These are phyloP conservation scores for Oreochromis aureus DNA, from an alignment of 2,113 vertebrate genomes.

Conservation along the genomic window DNA sequence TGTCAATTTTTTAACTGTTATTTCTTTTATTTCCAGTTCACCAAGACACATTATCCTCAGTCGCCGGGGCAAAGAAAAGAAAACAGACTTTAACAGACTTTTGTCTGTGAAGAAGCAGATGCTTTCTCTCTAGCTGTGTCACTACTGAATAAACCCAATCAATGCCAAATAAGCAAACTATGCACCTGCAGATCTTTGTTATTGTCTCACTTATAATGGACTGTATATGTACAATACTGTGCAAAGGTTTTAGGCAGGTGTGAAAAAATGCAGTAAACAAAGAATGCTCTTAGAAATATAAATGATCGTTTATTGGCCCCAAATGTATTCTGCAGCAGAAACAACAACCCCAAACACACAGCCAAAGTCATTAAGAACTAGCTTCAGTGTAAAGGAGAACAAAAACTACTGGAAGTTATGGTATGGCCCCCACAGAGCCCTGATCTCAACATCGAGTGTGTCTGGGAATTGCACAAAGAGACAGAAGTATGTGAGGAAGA, in stretches of 20 bases:
- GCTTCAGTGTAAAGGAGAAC: fast-evolving
- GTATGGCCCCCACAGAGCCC: background rate
- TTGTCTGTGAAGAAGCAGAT: background rate
- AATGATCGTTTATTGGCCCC: background rate
- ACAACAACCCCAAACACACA: background rate
- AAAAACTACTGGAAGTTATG: background rate
- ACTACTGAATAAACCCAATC: background rate
- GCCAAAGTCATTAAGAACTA: background rate
- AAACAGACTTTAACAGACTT: background rate
- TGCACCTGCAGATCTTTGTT: background rate
- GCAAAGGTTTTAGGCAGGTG: background rate
- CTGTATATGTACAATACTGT: background rate
- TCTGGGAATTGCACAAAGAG: background rate
- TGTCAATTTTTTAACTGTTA: background rate
- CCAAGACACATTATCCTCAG: background rate
- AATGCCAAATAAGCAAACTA: background rate
- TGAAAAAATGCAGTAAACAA: background rate
- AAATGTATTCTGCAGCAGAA: background rate
- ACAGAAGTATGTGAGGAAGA: background rate
- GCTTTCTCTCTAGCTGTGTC: background rate
- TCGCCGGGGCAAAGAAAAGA: background rate
- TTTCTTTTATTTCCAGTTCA: background rate
- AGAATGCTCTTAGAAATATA: background rate
- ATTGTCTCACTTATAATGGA: background rate
- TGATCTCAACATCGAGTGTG: background rate